Conservation (phyloP, 2,797 vertebrate species). For the Hapalemur alaotrensis region DNA sequence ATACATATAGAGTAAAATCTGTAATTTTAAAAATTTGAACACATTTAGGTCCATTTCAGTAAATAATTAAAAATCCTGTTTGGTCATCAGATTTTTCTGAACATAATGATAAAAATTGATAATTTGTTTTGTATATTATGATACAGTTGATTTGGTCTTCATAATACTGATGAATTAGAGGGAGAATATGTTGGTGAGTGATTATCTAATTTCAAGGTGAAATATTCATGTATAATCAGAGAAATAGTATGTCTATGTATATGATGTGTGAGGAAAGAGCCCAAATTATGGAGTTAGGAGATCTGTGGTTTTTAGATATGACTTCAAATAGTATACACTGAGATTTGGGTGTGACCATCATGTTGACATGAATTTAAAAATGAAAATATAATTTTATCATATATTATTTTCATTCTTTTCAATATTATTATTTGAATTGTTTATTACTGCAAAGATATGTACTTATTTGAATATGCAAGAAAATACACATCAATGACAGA, state of each 20-base stretch:
- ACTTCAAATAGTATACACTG: background rate
- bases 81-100: background rate
- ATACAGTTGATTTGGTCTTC: background rate
- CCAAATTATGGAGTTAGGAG: background rate
- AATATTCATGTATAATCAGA: background rate
- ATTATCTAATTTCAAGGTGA: background rate
- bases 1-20: constrained; percentile 77
- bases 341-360: background rate
- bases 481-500: background rate
- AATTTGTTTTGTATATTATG: background rate
- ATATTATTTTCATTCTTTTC: background rate
- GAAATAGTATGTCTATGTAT: background rate
- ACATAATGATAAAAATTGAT: background rate
- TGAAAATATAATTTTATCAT: background rate
- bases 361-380: background rate
- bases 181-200: background rate
- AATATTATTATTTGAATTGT: background rate
- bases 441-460: background rate
- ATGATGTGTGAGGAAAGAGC: background rate
- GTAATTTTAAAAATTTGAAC: constrained; percentile 75
- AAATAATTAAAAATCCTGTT: constrained; percentile 38
- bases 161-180: background rate
- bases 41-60: constrained; percentile 58
- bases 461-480: background rate
- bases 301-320: background rate